Evolutionary conservation across 1,140 invertebrate species (phyloP).

Genomic region (Colletes gigas): DNA sequence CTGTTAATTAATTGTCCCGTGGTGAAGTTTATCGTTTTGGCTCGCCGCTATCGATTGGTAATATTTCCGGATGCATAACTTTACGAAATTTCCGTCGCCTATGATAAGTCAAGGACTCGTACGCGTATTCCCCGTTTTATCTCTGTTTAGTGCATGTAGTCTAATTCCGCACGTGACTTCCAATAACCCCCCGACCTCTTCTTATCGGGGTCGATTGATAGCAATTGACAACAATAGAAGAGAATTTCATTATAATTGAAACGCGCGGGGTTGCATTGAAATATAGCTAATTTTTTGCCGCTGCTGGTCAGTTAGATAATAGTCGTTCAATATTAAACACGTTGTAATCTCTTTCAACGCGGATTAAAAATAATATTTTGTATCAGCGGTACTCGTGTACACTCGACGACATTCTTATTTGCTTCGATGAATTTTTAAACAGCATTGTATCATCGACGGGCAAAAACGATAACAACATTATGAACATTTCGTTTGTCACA

Average conservation of each 20-base stretch:
- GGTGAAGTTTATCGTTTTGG: not conserved
- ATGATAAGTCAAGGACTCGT: conserved; percentile 31
- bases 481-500: not conserved
- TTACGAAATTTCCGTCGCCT: conserved; percentile 24
- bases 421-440: not conserved
- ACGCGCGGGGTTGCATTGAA: not conserved
- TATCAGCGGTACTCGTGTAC: conserved; percentile 11
- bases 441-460: not conserved
- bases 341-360: not conserved
- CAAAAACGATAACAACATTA: not conserved
- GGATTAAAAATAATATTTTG: conserved; percentile 46
- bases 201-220: conserved; percentile 22
- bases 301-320: conserved; percentile 23
- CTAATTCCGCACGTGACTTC: conserved; percentile 37
- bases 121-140: conserved; percentile 9
- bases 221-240: conserved; percentile 35
- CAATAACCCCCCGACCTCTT: conserved; percentile 30
- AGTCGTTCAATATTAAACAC: conserved; percentile 11
- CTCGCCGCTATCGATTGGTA: not conserved
- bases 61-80: conserved; percentile 4
- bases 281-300: conserved; percentile 4
- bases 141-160: conserved; percentile 29
- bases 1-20: conserved; percentile 8
- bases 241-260: conserved; percentile 47
- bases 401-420: not conserved